Conservation (phyloP, 2,888 invertebrate genomes). For the Eulithis testata region DNA sequence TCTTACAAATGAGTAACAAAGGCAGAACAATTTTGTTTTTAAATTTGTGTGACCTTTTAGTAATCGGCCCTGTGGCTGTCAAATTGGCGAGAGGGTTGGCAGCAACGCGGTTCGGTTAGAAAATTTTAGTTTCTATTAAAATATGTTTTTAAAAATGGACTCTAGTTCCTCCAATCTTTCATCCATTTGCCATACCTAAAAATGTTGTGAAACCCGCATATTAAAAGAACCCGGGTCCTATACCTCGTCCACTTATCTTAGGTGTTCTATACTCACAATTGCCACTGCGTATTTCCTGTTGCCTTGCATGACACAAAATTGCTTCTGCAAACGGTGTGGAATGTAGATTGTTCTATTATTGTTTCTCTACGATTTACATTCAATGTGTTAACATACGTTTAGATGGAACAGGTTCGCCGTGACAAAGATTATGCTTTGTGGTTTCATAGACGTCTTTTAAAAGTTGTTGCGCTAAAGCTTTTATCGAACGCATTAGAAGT, state of each 20-base stretch:
- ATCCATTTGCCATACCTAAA: too few species aligned
- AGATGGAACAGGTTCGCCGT: slow-evolving; percentile 30
- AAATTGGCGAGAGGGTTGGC: too few species aligned
- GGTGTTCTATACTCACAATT: slow-evolving; percentile 52
- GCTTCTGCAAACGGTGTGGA: slow-evolving; percentile 73
- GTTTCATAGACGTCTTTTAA: neutral
- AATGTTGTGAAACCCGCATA: neutral
- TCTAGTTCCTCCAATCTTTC: too few species aligned
- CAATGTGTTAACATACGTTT: slow-evolving; percentile 38
- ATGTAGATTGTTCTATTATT: slow-evolving; percentile 77
- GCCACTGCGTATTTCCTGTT: slow-evolving; percentile 69
- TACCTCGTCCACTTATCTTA: slow-evolving; percentile 17
- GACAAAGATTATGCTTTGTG: slow-evolving; percentile 35
- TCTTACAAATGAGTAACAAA: too few species aligned
- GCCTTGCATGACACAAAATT: slow-evolving; percentile 75
- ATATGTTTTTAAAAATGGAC: too few species aligned
- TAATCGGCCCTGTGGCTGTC: too few species aligned
- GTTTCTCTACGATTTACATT: slow-evolving; percentile 56
- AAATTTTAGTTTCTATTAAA: too few species aligned
- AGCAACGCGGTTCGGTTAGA: too few species aligned
- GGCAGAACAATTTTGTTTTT: too few species aligned
- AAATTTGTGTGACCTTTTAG: too few species aligned
- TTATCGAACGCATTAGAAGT: too few species aligned
- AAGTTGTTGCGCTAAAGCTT: too few species aligned
- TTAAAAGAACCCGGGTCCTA: neutral